phyloP scores from a whole-genome alignment of 2,113 vertebrate species.

The Helogale parvula region DNA sequence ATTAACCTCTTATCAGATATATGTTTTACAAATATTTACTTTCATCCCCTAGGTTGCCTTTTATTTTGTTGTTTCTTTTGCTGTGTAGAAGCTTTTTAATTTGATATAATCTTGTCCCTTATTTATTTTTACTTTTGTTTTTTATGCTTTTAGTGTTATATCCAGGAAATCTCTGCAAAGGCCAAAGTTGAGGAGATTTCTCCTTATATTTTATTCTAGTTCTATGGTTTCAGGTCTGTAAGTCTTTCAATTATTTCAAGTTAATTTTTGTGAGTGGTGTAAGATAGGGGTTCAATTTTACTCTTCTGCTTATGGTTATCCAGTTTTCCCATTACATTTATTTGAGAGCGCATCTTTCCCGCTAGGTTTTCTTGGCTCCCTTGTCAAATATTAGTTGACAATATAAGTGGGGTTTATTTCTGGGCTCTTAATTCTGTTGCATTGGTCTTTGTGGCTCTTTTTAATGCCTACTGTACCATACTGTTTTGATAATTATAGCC shows the following conservation, averaged over 20 bases:
- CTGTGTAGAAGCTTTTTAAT: neutral
- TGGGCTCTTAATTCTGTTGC: neutral
- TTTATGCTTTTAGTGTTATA: neutral
- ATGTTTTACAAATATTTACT: neutral
- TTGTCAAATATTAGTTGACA: neutral
- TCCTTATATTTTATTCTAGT: neutral
- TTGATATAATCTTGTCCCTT: neutral
- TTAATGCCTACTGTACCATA: neutral
- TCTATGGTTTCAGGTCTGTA: neutral
- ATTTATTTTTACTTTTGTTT: neutral
- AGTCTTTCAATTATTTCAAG: neutral
- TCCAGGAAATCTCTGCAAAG: neutral
- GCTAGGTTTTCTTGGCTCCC: neutral
- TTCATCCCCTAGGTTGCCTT: neutral
- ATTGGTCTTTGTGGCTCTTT: neutral
- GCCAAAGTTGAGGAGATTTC: neutral
- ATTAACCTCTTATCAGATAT: neutral
- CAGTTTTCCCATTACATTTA: neutral
- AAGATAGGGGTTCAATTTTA: neutral
- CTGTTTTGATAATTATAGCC: neutral
- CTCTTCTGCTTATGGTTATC: neutral
- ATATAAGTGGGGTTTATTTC: neutral
- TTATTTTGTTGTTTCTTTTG: neutral
- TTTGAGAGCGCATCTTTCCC: neutral
- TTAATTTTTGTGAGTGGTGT: neutral